Evolutionary conservation across 2,888 invertebrate genomes (phyloP).

Genomic region (Lithosia quadra): DNA sequence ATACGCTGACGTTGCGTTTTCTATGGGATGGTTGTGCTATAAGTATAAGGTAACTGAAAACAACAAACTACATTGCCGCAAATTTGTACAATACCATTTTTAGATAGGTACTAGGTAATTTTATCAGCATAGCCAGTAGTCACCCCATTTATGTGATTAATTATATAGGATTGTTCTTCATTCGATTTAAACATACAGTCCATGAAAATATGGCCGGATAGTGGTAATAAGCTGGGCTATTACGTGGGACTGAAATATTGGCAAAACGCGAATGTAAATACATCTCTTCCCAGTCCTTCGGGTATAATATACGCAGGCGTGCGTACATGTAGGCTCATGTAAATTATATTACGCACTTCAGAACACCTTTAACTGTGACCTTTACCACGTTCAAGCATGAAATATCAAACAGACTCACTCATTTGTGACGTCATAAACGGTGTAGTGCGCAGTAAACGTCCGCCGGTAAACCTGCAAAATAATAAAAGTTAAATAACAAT

Average conservation of each 20-base stretch:
- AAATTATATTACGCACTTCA: conserved; percentile 63
- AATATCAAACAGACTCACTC: conserved; percentile 89
- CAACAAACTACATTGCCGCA: too few species aligned
- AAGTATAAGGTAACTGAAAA: too few species aligned
- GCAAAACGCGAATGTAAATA: background rate
- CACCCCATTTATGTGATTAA: too few species aligned
- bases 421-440: conserved; percentile 96
- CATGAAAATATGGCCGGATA: background rate
- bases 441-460: conserved; percentile 95
- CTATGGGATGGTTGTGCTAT: too few species aligned
- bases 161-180: too few species aligned
- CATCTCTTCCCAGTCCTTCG: background rate
- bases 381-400: conserved; percentile 58
- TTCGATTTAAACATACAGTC: background rate
- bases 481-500: conserved; percentile 56
- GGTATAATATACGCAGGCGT: too few species aligned
- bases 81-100: too few species aligned
- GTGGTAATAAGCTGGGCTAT: background rate
- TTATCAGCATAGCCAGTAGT: too few species aligned
- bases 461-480: conserved; percentile 92
- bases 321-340: conserved; percentile 54
- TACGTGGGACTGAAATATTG: background rate
- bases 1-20: too few species aligned
- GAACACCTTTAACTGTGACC: conserved; percentile 54
- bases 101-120: too few species aligned